Base-by-base conservation (phyloP, 1,140 invertebrate species). In the Eueides isabella region DNA sequence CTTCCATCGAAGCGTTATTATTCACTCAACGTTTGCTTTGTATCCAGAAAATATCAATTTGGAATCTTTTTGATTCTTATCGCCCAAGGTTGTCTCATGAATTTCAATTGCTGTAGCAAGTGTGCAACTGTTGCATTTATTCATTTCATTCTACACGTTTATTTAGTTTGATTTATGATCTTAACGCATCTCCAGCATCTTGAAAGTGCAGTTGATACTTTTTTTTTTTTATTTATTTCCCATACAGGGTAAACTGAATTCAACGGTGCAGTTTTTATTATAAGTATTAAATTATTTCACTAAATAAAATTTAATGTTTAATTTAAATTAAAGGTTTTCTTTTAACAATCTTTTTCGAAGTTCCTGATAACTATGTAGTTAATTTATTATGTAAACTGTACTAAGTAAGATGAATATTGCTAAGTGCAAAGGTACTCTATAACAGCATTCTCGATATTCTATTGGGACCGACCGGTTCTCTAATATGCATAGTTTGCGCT, bases 391-490 rank as follows among this genome's bases (percentile, higher is more conserved):
- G 48, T 55, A 55, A 11, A 19, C 19, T 55, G 23, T 55, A 26
- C 26, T 55, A 55, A 69, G 28, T 66, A 30, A 16, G 5, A 23
- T 62, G 68, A 19, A 70, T 70, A 61, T 66, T 48, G 38, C 19
- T 66, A 65, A 55, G 63, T 72, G 62, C 9, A 41, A 72, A 55
- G 48, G 29, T 62, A 11, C 68, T 72, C 70, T 16, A 61, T 65
- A 72, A 66, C 14, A 26, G 83, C 86, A 86, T 87, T 86, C 84
- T 81, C 78, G 67, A 83, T 74, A 75, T 80, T 77, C 81, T 81
- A 86, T 83, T 84, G 72, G 81, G 82, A 85, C 16, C 61, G 61
- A 62, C 85, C 78, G 82, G 79, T 82, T 30, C 72, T 77, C 76
- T 76, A 67, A 76, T 75, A 78, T 79, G 80, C 72, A 82, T 82